These are phyloP conservation scores for Glaucidium brasilianum DNA, from an alignment of 2,113 vertebrate genomes.

Conservation along the genomic window DNA sequence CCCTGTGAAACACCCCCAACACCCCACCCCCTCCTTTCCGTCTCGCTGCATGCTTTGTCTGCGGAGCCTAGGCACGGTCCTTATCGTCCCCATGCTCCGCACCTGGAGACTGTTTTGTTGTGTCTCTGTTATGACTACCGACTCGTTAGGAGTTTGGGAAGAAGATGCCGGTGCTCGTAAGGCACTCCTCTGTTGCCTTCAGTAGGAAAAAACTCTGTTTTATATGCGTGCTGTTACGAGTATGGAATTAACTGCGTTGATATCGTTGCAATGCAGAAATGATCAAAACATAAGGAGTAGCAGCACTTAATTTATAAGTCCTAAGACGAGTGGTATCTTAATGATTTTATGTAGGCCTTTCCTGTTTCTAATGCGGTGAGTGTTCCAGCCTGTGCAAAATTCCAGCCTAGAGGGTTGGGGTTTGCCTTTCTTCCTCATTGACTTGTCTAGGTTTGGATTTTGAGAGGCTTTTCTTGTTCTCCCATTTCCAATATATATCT, in stretches of 20 bases:
- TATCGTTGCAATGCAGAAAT: not conserved
- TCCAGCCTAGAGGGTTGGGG: not conserved
- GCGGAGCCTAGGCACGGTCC: rapidly evolving
- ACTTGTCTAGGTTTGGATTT: not conserved
- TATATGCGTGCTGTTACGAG: rapidly evolving
- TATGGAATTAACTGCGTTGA: not conserved
- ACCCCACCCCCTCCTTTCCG: not conserved
- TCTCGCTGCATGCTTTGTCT: not conserved
- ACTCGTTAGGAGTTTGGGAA: not conserved
- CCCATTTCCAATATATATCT: not conserved
- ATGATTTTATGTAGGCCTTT: not conserved
- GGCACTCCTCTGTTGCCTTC: not conserved
- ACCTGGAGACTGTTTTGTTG: slow-evolving; percentile 4
- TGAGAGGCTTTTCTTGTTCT: not conserved
- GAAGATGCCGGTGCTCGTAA: not conserved
- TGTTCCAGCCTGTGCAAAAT: not conserved
- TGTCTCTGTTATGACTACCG: slow-evolving; percentile 4
- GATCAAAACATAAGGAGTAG: not conserved
- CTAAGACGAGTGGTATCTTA: not conserved
- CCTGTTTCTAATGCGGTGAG: not conserved
- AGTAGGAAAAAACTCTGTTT: not conserved
- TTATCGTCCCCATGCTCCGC: not conserved
- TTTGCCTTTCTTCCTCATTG: not conserved
- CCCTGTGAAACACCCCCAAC: no score
- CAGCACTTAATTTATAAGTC: rapidly evolving